These are phyloP conservation scores for Philonicus albiceps DNA, from an alignment of 2,888 invertebrate species.

Conservation along the genomic window DNA sequence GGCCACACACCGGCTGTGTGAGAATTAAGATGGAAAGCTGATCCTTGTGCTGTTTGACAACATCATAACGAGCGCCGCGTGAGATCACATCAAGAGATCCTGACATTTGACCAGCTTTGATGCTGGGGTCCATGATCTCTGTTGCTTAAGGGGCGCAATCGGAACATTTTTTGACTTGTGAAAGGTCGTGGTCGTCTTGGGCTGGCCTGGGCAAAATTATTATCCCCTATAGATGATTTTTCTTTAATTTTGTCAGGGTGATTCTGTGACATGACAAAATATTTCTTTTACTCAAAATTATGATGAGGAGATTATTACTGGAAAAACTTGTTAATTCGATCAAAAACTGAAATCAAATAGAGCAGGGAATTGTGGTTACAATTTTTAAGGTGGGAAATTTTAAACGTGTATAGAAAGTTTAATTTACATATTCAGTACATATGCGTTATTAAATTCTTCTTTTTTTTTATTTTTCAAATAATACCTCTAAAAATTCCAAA, in stretches of 20 bases:
- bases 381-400: neutral
- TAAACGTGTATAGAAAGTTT: neutral
- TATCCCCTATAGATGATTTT: neutral
- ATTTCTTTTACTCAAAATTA: neutral
- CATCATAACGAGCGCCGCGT: slow-evolving; percentile 23
- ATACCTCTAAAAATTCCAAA: too few species aligned
- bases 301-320: neutral
- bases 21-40: slow-evolving; percentile 17
- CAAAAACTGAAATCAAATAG: neutral
- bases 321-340: neutral
- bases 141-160: neutral
- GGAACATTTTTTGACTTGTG: neutral
- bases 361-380: neutral
- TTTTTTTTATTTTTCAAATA: too few species aligned
- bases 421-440: too few species aligned
- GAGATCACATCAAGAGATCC: slow-evolving; percentile 26
- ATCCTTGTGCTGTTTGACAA: slow-evolving; percentile 16
- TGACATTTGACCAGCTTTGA: slow-evolving; percentile 40
- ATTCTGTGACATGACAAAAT: neutral
- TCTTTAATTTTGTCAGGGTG: neutral
- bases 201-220: neutral
- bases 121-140: slow-evolving; percentile 41
- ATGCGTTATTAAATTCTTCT: too few species aligned
- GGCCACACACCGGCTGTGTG: neutral
- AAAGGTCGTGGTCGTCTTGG: slow-evolving; percentile 16